These are phyloP conservation scores for Himalopsyche kuldschensis DNA, from an alignment of 2,888 invertebrate species.

Conservation along the genomic window DNA sequence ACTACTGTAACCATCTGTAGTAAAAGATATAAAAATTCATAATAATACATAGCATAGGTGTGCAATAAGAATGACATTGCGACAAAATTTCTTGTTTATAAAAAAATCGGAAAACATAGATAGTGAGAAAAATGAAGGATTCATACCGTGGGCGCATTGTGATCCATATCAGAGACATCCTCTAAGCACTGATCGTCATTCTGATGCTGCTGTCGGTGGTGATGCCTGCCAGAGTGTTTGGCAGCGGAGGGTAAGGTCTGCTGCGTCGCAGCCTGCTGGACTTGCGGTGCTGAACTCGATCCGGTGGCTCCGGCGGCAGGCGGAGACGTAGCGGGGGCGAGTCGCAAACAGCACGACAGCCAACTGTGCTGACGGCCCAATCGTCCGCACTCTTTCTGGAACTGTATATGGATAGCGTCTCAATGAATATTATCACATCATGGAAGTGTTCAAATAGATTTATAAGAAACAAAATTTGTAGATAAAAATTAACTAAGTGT, in stretches of 20 bases:
- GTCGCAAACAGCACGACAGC: constrained; percentile 53
- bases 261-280: constrained; percentile 40
- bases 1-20: no score
- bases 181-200: constrained; percentile 18
- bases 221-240: constrained; percentile 46
- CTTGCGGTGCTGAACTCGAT: constrained; percentile 41
- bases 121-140: not conserved
- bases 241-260: not conserved
- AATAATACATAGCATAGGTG: no score
- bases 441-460: no score
- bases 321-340: constrained; percentile 44
- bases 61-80: no score
- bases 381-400: constrained; percentile 55
- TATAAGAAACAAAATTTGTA: no score
- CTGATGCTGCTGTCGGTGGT: constrained; percentile 38
- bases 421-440: no score
- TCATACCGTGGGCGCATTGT: not conserved
- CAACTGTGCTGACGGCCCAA: constrained; percentile 53
- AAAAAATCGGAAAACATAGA: not conserved
- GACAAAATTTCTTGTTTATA: no score
- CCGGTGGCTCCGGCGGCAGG: constrained; percentile 35
- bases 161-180: constrained; percentile 26
- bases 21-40: no score
- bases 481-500: no score
- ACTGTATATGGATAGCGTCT: constrained; percentile 44